Conservation (phyloP, 2,113 vertebrate genomes). For the Lethenteron camtschaticum region DNA sequence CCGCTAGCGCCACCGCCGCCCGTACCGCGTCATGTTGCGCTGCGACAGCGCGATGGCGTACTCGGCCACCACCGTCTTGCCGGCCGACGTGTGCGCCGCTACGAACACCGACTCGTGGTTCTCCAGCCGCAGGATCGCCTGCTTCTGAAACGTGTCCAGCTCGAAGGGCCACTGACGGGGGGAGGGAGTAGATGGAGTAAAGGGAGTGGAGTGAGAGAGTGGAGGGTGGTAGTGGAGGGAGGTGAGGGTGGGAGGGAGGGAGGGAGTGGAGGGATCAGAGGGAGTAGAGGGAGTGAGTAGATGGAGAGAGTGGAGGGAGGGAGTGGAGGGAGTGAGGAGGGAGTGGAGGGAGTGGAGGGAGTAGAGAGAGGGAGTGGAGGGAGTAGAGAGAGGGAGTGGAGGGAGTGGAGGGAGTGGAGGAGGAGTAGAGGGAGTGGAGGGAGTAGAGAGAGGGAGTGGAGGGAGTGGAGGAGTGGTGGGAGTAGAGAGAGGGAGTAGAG, state of each 20-base stretch:
- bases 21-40: constrained; percentile 72
- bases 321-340: too few species aligned
- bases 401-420: too few species aligned
- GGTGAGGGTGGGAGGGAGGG: neutral
- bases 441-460: neutral
- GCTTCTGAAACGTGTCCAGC: constrained; percentile 66
- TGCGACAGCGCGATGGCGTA: constrained; percentile 68
- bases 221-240: too few species aligned
- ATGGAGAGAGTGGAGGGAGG: too few species aligned
- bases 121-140: constrained; percentile 54
- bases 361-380: too few species aligned
- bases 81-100: constrained; percentile 60
- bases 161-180: constrained; percentile 50
- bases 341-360: too few species aligned
- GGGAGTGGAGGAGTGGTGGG: neutral
- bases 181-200: neutral
- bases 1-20: too few species aligned
- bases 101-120: constrained; percentile 55
- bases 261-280: neutral
- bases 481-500: too few species aligned
- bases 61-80: constrained; percentile 70
- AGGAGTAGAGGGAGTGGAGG: too few species aligned
- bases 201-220: neutral
- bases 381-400: neutral
- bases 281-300: too few species aligned